Evolutionary conservation across 2,113 vertebrate genomes (phyloP), one percentile per base, ranked within the genome.

Genomic region (Nycticryphes semicollaris): DNA sequence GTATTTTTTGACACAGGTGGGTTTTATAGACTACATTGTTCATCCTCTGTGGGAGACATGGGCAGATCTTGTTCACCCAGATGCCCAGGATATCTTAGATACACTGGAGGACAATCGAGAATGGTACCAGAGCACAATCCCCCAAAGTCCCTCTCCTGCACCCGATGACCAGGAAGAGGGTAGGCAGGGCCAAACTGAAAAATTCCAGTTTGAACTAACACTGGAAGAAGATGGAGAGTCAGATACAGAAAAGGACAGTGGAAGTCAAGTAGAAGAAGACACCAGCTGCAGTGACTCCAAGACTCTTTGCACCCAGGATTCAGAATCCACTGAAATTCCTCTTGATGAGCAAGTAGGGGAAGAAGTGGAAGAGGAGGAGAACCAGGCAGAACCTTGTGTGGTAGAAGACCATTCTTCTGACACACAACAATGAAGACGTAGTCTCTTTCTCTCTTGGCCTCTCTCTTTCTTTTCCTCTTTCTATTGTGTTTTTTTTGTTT

Each of bases 61-160:
- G 99, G 99, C 99, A 21, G 99, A 99, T 97, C 98, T 99, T 35
- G 99, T 99, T 57, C 99, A 99, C 94, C 99, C 99, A 0, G 99
- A 99, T 15, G 99, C 99, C 97, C 99, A 99, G 97, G 99, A 99
- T 97, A 99, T 99, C 96, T 97, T 99, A 97, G 99, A 99, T 98
- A 99, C 99, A 23, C 97, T 99, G 97, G 99, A 99, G 96, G 99
- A 99, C 98, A 99, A 99, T 98, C 98, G 99, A 95, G 99, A 99
- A 97, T 99, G 99, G 99, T 99, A 99, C 98, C 99, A 99, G 98
- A 99, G 99, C 99, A 99, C 99, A 98, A 99, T 99, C 95, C 99
- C 99, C 88, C 99, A 99, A 95, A 99, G 99, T 97, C 99, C 99
- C 19, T 99, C 99, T 73, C 99, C 99, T 33, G 98, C 98, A 3